phyloP scores from a whole-genome alignment of 2,888 invertebrate genomes.

The Eupithecia exiguata region DNA sequence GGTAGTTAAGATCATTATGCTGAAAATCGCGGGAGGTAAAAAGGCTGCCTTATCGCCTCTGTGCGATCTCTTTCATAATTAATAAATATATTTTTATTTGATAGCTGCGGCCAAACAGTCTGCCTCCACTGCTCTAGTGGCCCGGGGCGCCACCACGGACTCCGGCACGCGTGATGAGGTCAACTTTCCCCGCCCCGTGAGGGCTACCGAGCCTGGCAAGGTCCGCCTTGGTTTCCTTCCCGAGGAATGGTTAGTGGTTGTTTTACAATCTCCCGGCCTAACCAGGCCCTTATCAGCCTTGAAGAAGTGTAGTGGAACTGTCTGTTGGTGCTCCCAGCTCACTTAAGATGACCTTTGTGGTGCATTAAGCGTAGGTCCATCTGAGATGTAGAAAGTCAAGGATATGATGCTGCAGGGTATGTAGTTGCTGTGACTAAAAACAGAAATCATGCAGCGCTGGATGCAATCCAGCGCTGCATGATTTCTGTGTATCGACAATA shows the following conservation, averaged over 20 bases:
- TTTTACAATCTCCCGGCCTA: neutral
- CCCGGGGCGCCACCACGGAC: conserved; percentile 79
- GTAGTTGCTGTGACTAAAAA: no score
- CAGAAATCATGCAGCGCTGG: no score
- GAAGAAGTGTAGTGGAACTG: neutral
- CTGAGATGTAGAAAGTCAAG: no score
- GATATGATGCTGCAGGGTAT: no score
- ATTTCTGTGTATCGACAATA: no score
- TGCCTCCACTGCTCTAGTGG: conserved; percentile 76
- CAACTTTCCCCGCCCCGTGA: conserved; percentile 89
- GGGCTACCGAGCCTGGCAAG: conserved; percentile 87
- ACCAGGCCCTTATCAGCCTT: no score
- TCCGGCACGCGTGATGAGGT: conserved; percentile 87
- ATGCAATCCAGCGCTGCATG: no score
- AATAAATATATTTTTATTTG: conserved; percentile 31
- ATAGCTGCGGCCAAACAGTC: conserved; percentile 77
- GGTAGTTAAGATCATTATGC: neutral
- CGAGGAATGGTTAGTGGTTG: conserved; percentile 89
- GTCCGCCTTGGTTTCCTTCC: conserved; percentile 96
- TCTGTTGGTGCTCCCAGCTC: no score
- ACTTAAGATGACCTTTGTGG: no score
- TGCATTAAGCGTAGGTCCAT: no score
- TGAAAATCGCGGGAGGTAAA: neutral
- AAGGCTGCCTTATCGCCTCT: neutral
- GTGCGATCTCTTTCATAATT: neutral